Conservation (phyloP, 2,113 vertebrate genomes). For the Anhinga anhinga region DNA sequence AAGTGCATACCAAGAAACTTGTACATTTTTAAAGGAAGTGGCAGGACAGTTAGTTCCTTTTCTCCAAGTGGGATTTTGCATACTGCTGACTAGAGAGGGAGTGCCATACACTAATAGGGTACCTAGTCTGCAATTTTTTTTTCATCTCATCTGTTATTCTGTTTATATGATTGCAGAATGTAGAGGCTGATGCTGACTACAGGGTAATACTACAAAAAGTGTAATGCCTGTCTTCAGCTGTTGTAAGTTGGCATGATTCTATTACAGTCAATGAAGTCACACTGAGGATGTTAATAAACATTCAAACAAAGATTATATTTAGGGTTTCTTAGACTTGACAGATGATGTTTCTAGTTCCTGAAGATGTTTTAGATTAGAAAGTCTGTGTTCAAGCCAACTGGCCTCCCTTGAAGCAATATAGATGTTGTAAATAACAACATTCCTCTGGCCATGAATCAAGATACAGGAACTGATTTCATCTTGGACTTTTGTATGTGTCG, state of each 20-base stretch:
- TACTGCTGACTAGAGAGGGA: not conserved
- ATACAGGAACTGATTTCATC: not conserved
- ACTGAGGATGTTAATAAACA: not conserved
- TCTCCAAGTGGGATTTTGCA: not conserved
- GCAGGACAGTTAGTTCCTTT: not conserved
- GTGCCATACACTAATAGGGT: not conserved
- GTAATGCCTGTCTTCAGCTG: not conserved
- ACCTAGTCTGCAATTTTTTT: not conserved
- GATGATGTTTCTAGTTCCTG: not conserved
- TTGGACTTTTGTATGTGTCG: not conserved
- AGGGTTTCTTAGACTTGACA: not conserved
- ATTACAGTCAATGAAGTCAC: not conserved
- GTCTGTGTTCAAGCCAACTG: not conserved
- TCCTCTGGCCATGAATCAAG: not conserved
- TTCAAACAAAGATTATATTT: not conserved
- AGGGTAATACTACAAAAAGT: not conserved
- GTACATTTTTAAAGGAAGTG: not conserved
- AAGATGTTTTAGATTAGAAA: constrained; percentile 12
- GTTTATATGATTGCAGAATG: not conserved
- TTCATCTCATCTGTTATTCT: not conserved
- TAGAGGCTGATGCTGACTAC: not conserved
- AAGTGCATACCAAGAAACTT: not conserved
- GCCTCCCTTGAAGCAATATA: not conserved
- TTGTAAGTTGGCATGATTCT: not conserved
- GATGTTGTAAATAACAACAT: not conserved